Evolutionary conservation across 1,140 invertebrate genomes (phyloP).

Genomic region (Bombyx mori): ASM3026992v2 NC_085129.1:5096501-5097000

Average conservation of each 20-base stretch:
- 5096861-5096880: slow-evolving; percentile 28
- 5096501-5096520: too few species aligned
- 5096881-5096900: slow-evolving; percentile 19
- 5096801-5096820: slow-evolving; percentile 25
- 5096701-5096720: slow-evolving; percentile 28
- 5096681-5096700: neutral
- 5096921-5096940: slow-evolving; percentile 3
- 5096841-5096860: slow-evolving; percentile 19
- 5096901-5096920: slow-evolving; percentile 6
- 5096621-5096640: too few species aligned
- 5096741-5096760: slow-evolving; percentile 28
- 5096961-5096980: neutral
- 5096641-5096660: too few species aligned
- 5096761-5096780: slow-evolving; percentile 22
- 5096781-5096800: slow-evolving; percentile 27
- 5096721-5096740: slow-evolving; percentile 24
- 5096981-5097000: too few species aligned
- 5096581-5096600: too few species aligned
- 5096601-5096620: too few species aligned
- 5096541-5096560: too few species aligned
- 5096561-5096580: too few species aligned
- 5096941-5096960: neutral
- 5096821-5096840: slow-evolving; percentile 18
- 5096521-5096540: too few species aligned
- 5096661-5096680: too few species aligned